Conservation (phyloP, 2,888 invertebrate genomes). For the Pachymerium ferrugineum region DNA sequence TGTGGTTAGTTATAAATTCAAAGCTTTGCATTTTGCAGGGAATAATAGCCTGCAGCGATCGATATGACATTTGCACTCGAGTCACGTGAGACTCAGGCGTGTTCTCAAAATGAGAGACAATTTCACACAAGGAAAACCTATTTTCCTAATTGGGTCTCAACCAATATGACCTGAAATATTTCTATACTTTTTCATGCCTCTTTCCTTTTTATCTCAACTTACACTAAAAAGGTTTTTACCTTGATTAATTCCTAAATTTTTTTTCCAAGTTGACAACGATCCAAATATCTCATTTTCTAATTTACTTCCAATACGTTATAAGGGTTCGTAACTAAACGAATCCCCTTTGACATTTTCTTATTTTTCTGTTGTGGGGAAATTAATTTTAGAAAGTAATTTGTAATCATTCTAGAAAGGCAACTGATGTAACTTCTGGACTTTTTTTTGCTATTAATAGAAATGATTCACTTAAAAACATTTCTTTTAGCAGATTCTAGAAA, state of each 20-base stretch:
- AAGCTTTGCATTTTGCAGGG: slow-evolving; percentile 24
- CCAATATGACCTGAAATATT: slow-evolving; percentile 25
- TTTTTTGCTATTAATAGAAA: too few relatives aligned
- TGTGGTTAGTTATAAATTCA: slow-evolving; percentile 24
- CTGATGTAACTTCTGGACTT: too few relatives aligned
- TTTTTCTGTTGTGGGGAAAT: too few relatives aligned
- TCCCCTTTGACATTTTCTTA: too few relatives aligned
- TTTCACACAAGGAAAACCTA: slow-evolving; percentile 27
- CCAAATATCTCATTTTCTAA: not conserved
- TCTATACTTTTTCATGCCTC: not conserved
- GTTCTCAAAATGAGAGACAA: slow-evolving; percentile 24
- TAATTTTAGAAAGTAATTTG: too few relatives aligned
- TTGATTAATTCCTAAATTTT: slow-evolving; percentile 7
- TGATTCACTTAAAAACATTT: too few relatives aligned
- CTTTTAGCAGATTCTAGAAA: too few relatives aligned
- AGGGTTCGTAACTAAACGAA: too few relatives aligned
- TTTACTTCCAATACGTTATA: not conserved
- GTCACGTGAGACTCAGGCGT: slow-evolving; percentile 24
- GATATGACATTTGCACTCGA: slow-evolving; percentile 27
- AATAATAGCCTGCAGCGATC: slow-evolving; percentile 25
- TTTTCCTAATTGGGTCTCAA: slow-evolving; percentile 27
- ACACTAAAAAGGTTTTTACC: slow-evolving; percentile 14
- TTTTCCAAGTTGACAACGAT: not conserved
- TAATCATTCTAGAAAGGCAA: too few relatives aligned
- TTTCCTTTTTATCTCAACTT: not conserved